These are phyloP conservation scores for Sminthurides bifidus DNA, from an alignment of 1,140 invertebrate species.

Conservation along the genomic window DNA sequence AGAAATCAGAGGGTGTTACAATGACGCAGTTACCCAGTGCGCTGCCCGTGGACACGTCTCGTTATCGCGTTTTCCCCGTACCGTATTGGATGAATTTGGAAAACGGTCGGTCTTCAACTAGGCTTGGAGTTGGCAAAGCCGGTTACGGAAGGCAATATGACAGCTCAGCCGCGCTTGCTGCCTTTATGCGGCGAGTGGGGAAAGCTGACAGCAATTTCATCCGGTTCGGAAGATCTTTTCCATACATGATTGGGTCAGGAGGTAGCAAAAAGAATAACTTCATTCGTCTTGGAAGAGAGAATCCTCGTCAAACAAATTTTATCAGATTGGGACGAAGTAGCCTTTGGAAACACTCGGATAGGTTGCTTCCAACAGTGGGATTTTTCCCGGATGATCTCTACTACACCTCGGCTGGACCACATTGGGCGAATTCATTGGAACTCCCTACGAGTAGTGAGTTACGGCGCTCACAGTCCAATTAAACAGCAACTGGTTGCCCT, in stretches of 20 bases:
- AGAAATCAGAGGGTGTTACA: background rate
- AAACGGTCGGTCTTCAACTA: no score
- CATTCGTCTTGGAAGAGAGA: slow-evolving; percentile 32
- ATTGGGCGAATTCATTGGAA: background rate
- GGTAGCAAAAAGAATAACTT: slow-evolving; percentile 31
- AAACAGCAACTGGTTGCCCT: no score
- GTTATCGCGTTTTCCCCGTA: background rate
- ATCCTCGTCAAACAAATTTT: slow-evolving; percentile 28
- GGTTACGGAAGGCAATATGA: no score
- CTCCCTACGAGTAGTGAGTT: background rate
- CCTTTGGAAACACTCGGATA: slow-evolving; percentile 5
- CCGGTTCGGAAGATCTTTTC: slow-evolving; percentile 32
- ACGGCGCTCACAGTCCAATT: no score
- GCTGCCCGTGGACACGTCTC: background rate
- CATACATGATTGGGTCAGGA: background rate
- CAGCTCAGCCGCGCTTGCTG: no score
- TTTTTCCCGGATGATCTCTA: slow-evolving; percentile 5
- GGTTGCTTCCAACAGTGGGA: background rate
- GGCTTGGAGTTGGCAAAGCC: no score
- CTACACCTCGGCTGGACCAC: background rate
- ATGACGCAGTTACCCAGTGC: background rate
- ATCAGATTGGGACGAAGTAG: slow-evolving; percentile 29
- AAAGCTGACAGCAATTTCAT: slow-evolving; percentile 34
- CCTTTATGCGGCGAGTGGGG: no score
- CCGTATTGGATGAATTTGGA: no score